Conservation (phyloP, 2,113 vertebrate species). For the Anhinga rufa region DNA sequence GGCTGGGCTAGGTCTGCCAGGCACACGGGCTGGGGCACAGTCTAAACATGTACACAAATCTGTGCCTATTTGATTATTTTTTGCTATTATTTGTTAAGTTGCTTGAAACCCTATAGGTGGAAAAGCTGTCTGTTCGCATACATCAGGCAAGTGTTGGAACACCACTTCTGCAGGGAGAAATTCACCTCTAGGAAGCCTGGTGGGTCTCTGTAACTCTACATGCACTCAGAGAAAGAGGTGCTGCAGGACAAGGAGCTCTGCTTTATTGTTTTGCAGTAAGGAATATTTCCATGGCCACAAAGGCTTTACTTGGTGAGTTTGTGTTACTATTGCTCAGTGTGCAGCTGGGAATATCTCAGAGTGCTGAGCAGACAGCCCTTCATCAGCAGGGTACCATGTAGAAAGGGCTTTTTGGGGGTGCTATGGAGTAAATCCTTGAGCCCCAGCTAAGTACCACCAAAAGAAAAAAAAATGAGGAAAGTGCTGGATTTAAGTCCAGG, state of each 20-base stretch:
- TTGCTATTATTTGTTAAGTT: background rate
- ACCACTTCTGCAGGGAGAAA: background rate
- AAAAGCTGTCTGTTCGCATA: background rate
- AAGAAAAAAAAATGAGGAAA: background rate
- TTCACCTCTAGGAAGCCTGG: background rate
- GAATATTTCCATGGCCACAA: background rate
- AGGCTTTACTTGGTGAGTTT: background rate
- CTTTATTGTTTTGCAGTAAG: background rate
- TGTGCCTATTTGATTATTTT: background rate
- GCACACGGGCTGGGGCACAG: background rate
- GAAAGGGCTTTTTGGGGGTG: background rate
- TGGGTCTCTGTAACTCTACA: background rate
- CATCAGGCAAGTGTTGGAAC: background rate
- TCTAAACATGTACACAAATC: background rate
- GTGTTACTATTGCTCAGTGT: background rate
- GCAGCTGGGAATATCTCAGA: background rate
- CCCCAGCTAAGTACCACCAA: background rate
- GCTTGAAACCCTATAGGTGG: background rate
- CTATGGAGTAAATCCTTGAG: background rate
- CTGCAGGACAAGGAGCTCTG: background rate
- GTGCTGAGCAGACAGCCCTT: background rate
- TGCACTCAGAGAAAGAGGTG: background rate
- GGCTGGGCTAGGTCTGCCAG: background rate
- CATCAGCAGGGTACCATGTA: rapidly evolving
- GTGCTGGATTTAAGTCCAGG: background rate